Percentiles rank a stretch among this genome's conserved stretches.
Evolutionary conservation across 1,140 invertebrate species (phyloP).

Genomic region (Drosophila quadrilineata): DNA sequence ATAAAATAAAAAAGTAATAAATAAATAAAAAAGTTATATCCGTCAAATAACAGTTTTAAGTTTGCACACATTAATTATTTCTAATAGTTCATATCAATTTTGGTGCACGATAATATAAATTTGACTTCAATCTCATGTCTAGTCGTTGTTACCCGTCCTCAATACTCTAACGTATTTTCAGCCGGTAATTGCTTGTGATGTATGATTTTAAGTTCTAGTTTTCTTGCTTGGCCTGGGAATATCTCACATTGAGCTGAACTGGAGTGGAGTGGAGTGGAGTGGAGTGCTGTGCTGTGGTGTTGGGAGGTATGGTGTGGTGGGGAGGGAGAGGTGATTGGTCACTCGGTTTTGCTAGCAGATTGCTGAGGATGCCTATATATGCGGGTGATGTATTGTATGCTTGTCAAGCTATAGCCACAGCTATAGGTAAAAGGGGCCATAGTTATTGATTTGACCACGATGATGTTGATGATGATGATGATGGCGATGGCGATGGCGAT

Average conservation of each 20-base stretch:
- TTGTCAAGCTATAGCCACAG: constrained; percentile 64
- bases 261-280: constrained; percentile 2
- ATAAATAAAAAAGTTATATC: too few species aligned
- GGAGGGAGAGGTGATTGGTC: too few species aligned
- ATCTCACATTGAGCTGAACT: constrained; percentile 50
- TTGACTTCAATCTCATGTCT: too few species aligned
- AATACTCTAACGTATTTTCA: constrained; percentile 73
- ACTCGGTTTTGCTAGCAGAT: constrained; percentile 53
- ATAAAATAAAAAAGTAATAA: too few species aligned
- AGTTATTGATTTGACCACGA: constrained; percentile 72
- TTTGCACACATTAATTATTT: too few species aligned
- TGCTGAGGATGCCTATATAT: constrained; percentile 75
- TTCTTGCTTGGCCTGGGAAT: constrained; percentile 68
- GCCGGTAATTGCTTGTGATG: constrained; percentile 78
- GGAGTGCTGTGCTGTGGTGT: constrained; percentile 43
- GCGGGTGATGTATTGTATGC: constrained; percentile 78
- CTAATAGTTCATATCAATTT: too few species aligned
- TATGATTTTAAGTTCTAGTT: constrained; percentile 80
- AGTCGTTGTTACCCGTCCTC: constrained; percentile 48
- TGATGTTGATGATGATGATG: too few species aligned
- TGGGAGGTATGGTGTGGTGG: too few species aligned
- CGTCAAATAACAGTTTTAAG: too few species aligned
- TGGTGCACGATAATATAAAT: too few species aligned
- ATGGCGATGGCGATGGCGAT: too few species aligned
- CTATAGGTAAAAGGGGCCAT: constrained; percentile 64